phyloP scores from a whole-genome alignment of 2,797 vertebrate genomes.

The Scolopax rusticola region DNA sequence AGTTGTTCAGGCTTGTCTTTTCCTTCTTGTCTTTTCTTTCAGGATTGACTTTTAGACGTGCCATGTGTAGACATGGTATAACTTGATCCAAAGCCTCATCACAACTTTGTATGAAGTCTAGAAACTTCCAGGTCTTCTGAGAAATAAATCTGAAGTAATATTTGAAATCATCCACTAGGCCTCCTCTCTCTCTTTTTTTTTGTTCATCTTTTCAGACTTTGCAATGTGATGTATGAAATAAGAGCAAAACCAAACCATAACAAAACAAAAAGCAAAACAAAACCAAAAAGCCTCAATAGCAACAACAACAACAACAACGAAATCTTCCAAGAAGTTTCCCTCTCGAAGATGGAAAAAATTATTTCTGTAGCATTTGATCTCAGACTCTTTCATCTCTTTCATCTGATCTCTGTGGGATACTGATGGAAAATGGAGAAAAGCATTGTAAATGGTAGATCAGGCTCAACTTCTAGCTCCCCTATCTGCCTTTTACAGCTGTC shows the following conservation, averaged over 20 bases:
- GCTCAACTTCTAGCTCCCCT: neutral
- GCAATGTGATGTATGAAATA: neutral
- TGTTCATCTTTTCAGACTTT: neutral
- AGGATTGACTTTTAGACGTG: neutral
- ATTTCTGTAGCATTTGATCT: neutral
- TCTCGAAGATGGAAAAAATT: neutral
- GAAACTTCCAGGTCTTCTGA: neutral
- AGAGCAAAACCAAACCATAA: neutral
- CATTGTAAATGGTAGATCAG: neutral
- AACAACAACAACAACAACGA: neutral
- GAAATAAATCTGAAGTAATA: neutral
- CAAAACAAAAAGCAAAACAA: too few relatives aligned
- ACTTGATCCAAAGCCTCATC: neutral
- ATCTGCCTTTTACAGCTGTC: slow-evolving; percentile 35
- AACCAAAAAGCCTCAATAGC: neutral
- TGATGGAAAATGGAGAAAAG: slow-evolving; percentile 6
- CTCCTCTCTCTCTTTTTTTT: neutral
- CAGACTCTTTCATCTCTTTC: neutral
- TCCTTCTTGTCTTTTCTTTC: neutral
- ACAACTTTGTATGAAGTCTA: neutral
- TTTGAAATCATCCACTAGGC: neutral
- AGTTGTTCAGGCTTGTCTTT: neutral
- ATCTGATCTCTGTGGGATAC: slow-evolving; percentile 11
- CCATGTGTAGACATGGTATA: neutral
- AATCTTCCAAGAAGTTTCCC: neutral